Conservation (phyloP, 1,140 invertebrate genomes). For the Aphelinus atriplicis region DNA sequence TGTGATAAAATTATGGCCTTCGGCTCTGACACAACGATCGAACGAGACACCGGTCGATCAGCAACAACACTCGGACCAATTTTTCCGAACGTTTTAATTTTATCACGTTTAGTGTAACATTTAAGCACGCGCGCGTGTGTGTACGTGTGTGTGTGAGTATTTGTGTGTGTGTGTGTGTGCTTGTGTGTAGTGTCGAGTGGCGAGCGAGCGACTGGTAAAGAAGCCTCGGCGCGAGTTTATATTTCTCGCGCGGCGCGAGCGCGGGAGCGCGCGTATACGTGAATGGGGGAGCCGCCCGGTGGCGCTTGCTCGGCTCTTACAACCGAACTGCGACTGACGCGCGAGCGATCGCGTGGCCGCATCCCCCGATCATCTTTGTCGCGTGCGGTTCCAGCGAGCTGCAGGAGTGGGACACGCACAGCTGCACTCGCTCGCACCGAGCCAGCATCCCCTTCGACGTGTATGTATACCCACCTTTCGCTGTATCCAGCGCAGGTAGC, state of each 20-base stretch:
- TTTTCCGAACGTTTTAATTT: too few species aligned
- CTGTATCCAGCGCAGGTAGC: too few species aligned
- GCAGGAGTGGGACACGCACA: too few species aligned
- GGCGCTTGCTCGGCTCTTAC: constrained; percentile 1
- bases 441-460: too few species aligned
- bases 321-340: neutral
- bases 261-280: neutral
- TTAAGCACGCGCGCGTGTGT: neutral
- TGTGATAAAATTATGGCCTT: too few species aligned
- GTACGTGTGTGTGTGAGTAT: neutral
- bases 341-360: neutral
- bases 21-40: neutral
- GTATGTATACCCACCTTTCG: too few species aligned
- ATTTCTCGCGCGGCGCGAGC: neutral
- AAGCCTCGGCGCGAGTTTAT: constrained; percentile 25
- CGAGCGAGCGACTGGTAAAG: constrained; percentile 32
- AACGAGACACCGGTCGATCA: constrained; percentile 7
- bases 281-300: neutral
- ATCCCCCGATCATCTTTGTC: too few species aligned
- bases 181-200: constrained; percentile 19
- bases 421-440: too few species aligned
- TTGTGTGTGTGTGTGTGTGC: too few species aligned
- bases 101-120: too few species aligned
- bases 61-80: too few species aligned
- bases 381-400: too few species aligned